Evolutionary conservation across 2,113 vertebrate species (phyloP).

Genomic region (Sylvilagus bachmani): DNA sequence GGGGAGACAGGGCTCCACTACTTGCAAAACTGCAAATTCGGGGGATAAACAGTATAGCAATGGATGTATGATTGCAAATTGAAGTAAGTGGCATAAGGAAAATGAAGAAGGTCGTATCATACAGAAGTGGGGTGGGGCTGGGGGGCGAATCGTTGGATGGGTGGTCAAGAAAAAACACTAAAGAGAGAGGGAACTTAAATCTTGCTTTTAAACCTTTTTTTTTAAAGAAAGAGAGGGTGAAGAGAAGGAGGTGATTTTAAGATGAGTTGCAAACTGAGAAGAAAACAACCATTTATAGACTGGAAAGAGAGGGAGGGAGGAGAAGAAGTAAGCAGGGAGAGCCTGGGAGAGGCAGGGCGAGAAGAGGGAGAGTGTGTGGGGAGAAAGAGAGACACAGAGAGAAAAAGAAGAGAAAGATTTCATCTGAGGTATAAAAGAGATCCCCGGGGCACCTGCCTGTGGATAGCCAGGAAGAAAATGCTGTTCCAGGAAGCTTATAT

Average conservation of each 20-base stretch:
- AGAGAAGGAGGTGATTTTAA: neutral
- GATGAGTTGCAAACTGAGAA: neutral
- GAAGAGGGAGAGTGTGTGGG: no score
- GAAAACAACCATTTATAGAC: neutral
- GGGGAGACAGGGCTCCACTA: neutral
- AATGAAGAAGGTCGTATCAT: neutral
- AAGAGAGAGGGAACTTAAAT: neutral
- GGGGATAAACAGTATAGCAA: neutral
- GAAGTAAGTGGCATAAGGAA: neutral
- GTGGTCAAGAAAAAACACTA: neutral
- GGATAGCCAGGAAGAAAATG: neutral
- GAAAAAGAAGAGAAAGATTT: neutral
- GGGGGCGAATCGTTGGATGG: neutral
- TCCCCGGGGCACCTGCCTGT: no score
- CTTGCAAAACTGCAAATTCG: neutral
- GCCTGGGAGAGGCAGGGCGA: no score
- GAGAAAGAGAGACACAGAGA: neutral
- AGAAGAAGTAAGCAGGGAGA: neutral
- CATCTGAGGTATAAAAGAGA: neutral
- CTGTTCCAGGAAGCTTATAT: neutral
- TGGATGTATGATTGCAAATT: neutral
- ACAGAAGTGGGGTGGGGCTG: neutral
- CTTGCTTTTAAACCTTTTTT: no score
- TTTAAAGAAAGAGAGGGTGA: neutral
- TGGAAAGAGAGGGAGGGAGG: neutral